Evolutionary conservation across 2,797 vertebrate species (phyloP).

Genomic region (Schizothorax lantsangensis): DNA sequence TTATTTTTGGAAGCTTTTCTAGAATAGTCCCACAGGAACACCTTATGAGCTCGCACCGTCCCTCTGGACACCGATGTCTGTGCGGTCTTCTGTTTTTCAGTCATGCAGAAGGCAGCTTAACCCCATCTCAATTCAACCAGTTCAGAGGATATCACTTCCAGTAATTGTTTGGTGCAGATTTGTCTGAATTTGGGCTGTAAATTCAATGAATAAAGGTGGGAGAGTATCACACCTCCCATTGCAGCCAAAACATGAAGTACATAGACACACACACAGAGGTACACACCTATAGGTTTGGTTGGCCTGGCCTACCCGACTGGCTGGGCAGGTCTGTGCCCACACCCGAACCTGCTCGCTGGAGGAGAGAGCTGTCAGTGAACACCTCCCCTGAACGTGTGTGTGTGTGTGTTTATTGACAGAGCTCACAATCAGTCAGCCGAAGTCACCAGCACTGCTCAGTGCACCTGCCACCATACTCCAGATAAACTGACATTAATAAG

Average conservation of each 20-base stretch:
- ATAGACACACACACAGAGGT: slow-evolving; percentile 52
- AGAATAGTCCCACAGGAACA: not conserved
- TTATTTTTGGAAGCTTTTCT: not conserved
- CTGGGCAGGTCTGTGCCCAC: slow-evolving; percentile 76
- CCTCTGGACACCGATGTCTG: not conserved
- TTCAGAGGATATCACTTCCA: slow-evolving; percentile 5
- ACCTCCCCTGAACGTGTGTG: slow-evolving; percentile 24
- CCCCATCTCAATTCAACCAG: not conserved
- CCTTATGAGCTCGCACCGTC: not conserved
- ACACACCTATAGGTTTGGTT: slow-evolving; percentile 53
- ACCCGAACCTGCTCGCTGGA: slow-evolving; percentile 73
- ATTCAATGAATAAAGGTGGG: slow-evolving; percentile 27
- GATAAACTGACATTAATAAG: not conserved
- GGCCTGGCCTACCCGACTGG: slow-evolving; percentile 71
- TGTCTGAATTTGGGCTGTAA: not conserved
- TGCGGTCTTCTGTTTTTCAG: not conserved
- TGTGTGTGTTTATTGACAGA: slow-evolving; percentile 17
- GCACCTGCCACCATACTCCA: slow-evolving; percentile 12
- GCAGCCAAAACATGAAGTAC: slow-evolving; percentile 58
- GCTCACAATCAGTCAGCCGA: slow-evolving; percentile 24
- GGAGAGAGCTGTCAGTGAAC: slow-evolving; percentile 74
- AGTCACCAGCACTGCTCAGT: slow-evolving; percentile 8
- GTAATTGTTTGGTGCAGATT: not conserved
- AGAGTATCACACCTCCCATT: slow-evolving; percentile 30
- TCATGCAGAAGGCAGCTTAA: not conserved